Percentiles rank a stretch among this genome's conserved stretches.
Evolutionary conservation across 2,888 invertebrate species (phyloP).

Genomic region (Plutella xylostella): DNA sequence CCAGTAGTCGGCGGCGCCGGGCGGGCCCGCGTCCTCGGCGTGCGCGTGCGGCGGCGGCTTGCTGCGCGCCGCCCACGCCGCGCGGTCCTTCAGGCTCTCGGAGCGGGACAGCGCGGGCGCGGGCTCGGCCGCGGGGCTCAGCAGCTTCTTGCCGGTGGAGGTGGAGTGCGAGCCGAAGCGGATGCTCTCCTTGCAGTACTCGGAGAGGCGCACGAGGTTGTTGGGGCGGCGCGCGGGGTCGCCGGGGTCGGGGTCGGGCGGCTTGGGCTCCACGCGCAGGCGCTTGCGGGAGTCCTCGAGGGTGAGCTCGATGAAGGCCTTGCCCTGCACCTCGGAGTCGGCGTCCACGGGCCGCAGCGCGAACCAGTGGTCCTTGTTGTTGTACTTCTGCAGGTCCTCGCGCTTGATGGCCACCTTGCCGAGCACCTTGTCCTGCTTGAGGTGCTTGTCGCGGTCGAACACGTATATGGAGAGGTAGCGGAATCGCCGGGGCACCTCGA

Average conservation of each 20-base stretch:
- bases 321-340: constrained; percentile 92
- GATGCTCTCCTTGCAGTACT: constrained; percentile 61
- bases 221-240: constrained; percentile 49
- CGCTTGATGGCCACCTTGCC: constrained; percentile 88
- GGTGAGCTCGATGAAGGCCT: constrained; percentile 85
- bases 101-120: constrained; percentile 53
- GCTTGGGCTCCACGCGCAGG: constrained; percentile 63
- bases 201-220: constrained; percentile 53
- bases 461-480: constrained; percentile 90
- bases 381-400: constrained; percentile 87
- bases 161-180: constrained; percentile 62
- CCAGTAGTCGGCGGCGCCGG: constrained; percentile 64
- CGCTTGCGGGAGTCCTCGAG: constrained; percentile 72
- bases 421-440: constrained; percentile 86
- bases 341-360: constrained; percentile 86
- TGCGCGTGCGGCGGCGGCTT: constrained; percentile 58
- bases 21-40: constrained; percentile 49
- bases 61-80: constrained; percentile 46
- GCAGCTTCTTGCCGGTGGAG: constrained; percentile 56
- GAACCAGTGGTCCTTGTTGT: constrained; percentile 95
- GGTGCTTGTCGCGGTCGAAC: constrained; percentile 86
- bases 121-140: constrained; percentile 50
- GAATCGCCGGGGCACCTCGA: constrained; percentile 91
- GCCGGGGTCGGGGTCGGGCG: constrained; percentile 50
- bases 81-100: constrained; percentile 59